phyloP scores from a whole-genome alignment of 2,113 vertebrate species.

The Calyptomena viridis region DNA sequence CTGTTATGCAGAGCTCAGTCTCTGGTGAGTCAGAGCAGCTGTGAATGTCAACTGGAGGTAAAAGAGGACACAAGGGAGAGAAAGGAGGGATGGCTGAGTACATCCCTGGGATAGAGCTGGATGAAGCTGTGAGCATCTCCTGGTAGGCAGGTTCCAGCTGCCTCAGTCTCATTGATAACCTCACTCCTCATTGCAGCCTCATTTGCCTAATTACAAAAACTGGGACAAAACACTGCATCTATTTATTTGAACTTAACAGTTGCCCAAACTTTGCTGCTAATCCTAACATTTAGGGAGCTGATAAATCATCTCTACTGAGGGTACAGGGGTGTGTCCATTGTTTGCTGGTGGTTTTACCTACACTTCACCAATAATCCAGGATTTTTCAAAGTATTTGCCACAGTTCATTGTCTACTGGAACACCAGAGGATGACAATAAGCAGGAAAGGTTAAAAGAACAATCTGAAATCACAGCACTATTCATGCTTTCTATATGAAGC shows the following conservation, averaged over 20 bases:
- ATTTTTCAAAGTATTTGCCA: not conserved
- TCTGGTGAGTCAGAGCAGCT: not conserved
- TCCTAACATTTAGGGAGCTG: not conserved
- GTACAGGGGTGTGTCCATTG: not conserved
- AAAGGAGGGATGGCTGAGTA: not conserved
- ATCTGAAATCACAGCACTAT: not conserved
- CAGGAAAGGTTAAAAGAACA: not conserved
- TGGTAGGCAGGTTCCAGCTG: not conserved
- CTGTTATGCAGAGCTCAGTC: not conserved
- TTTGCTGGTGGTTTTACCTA: not conserved
- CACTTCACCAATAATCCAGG: not conserved
- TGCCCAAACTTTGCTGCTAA: not conserved
- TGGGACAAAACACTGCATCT: not conserved
- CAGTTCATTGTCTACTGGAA: not conserved
- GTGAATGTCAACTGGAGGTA: not conserved
- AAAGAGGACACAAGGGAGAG: not conserved
- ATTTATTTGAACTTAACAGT: not conserved
- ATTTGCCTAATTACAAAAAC: not conserved
- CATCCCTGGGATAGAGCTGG: not conserved
- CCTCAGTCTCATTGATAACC: not conserved
- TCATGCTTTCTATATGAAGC: not conserved
- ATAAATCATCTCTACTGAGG: not conserved
- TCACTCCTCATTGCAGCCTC: fast-evolving
- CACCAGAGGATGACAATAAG: not conserved
- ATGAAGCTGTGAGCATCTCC: not conserved